phyloP scores from a whole-genome alignment of 2,888 invertebrate species.

The Therioaphis trifolii region DNA sequence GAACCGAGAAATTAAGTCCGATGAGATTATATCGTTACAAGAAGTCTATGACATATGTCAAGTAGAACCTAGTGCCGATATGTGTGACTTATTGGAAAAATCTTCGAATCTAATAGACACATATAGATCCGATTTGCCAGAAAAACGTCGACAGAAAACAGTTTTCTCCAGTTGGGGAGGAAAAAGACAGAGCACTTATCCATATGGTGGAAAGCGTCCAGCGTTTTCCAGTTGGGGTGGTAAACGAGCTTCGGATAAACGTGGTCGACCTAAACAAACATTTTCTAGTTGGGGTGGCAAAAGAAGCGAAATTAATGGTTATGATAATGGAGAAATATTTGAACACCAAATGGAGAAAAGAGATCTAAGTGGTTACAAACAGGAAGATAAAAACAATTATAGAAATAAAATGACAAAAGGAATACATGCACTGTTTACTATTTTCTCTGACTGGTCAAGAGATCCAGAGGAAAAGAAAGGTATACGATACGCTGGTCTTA shows the following conservation, averaged over 20 bases:
- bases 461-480: constrained; percentile 64
- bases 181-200: constrained; percentile 63
- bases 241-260: constrained; percentile 64
- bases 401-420: constrained; percentile 55
- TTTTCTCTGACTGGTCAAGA: constrained; percentile 63
- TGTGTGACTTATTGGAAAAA: constrained; percentile 47
- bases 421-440: constrained; percentile 62
- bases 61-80: constrained; percentile 37
- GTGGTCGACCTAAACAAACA: constrained; percentile 60
- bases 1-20: constrained; percentile 43
- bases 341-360: constrained; percentile 57
- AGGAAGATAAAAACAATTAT: constrained; percentile 53
- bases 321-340: constrained; percentile 33
- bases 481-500: constrained; percentile 59
- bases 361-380: constrained; percentile 51
- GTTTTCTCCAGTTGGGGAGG: constrained; percentile 65
- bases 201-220: constrained; percentile 64
- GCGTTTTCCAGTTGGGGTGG: constrained; percentile 67
- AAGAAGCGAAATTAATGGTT: constrained; percentile 63
- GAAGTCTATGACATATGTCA: constrained; percentile 54
- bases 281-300: constrained; percentile 67
- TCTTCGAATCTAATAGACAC: background rate
- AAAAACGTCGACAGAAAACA: constrained; percentile 59
- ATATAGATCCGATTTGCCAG: constrained; percentile 21
- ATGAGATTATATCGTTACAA: constrained; percentile 43